Evolutionary conservation across 2,113 vertebrate species (phyloP).

Genomic region (Vidua chalybeata): DNA sequence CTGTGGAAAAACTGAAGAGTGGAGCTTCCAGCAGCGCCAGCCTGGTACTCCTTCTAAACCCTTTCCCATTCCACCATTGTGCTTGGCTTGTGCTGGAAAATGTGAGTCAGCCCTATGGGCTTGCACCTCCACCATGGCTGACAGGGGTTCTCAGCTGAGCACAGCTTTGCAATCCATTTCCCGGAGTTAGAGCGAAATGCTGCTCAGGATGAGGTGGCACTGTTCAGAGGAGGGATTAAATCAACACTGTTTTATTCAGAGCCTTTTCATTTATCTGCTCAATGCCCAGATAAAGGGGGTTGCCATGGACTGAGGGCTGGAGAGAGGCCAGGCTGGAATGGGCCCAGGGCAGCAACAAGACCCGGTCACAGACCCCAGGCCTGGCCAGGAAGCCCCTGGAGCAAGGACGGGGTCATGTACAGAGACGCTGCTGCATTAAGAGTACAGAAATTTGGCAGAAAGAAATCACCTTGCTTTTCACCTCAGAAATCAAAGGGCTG

Average conservation of each 20-base stretch:
- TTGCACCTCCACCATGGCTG: not conserved
- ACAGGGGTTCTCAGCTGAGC: not conserved
- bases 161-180: not conserved
- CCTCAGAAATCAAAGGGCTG: not conserved
- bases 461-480: not conserved
- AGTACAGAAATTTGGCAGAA: not conserved
- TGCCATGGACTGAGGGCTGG: not conserved
- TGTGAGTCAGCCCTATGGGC: not conserved
- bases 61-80: not conserved
- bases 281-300: not conserved
- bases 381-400: too few relatives aligned
- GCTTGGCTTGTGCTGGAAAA: not conserved
- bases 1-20: conserved; percentile 58
- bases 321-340: not conserved
- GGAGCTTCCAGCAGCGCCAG: conserved; percentile 15
- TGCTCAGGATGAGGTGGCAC: not conserved
- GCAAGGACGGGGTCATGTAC: not conserved
- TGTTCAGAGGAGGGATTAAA: not conserved
- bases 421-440: too few relatives aligned
- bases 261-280: not conserved
- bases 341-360: not conserved
- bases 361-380: not conserved
- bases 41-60: conserved; percentile 28
- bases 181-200: not conserved
- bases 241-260: not conserved